A percentile compares a stretch with the other conserved stretches of the same genome.
Conservation (phyloP, 1,140 invertebrate genomes). For the Conopomorpha cramerella region DNA sequence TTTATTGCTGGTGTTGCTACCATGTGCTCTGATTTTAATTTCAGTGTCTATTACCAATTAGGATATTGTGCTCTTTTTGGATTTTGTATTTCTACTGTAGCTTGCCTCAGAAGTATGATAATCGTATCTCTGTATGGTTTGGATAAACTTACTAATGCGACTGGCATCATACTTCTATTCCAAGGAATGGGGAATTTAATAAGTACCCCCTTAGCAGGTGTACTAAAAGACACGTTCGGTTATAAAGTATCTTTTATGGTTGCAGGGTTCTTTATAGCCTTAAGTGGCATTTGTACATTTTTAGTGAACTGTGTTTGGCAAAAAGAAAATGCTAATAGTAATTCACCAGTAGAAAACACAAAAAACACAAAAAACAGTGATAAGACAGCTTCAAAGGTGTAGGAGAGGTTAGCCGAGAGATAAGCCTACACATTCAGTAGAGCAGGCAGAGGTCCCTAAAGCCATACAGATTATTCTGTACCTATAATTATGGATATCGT, state of each 20-base stretch:
- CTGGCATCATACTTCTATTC: slow-evolving; percentile 40
- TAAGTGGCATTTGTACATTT: slow-evolving; percentile 24
- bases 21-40: slow-evolving; percentile 25
- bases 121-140: slow-evolving; percentile 38
- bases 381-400: no score
- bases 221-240: slow-evolving; percentile 27
- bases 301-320: slow-evolving; percentile 15
- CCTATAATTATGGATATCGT: no score
- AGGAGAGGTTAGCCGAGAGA: no score
- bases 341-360: no score
- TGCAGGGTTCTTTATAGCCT: slow-evolving; percentile 26
- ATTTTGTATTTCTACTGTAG: slow-evolving; percentile 26
- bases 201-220: slow-evolving; percentile 32
- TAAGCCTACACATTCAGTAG: no score
- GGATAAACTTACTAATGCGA: slow-evolving; percentile 47
- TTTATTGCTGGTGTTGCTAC: slow-evolving; percentile 21
- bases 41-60: slow-evolving; percentile 36
- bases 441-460: no score
- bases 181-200: slow-evolving; percentile 39
- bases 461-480: no score
- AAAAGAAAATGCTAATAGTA: slow-evolving; percentile 11
- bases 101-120: slow-evolving; percentile 28
- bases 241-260: slow-evolving; percentile 30
- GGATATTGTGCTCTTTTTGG: slow-evolving; percentile 33
- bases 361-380: slow-evolving; percentile 4